Conservation (phyloP, 1,140 invertebrate species). For the Tyrophagus putrescentiae region DNA sequence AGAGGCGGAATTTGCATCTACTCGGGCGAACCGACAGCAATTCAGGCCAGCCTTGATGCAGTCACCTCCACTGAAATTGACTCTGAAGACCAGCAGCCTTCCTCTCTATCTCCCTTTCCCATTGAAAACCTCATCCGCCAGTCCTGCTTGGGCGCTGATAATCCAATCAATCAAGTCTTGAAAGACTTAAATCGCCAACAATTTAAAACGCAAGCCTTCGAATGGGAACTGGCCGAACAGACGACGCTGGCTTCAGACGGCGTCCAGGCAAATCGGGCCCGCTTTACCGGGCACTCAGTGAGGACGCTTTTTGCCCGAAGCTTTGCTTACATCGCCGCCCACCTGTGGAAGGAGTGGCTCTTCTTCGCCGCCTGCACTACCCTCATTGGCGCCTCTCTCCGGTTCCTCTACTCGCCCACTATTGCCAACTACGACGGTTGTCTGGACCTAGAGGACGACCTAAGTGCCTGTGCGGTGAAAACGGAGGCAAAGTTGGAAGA, state of each 20-base stretch:
- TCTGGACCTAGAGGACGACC: constrained; percentile 3
- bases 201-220: neutral
- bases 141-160: neutral
- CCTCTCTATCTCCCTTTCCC: neutral
- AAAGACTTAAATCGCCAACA: neutral
- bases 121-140: neutral
- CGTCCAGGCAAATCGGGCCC: neutral
- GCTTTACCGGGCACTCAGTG: neutral
- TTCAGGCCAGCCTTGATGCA: neutral
- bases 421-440: neutral
- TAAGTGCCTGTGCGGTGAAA: neutral
- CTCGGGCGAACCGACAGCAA: constrained; percentile 2
- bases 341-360: neutral
- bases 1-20: constrained; percentile 17
- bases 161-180: neutral
- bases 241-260: neutral
- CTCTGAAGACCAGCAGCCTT: neutral
- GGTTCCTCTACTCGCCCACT: neutral
- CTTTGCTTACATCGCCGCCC: neutral
- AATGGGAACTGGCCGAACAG: neutral
- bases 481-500: neutral
- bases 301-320: neutral
- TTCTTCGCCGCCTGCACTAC: neutral
- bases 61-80: neutral
- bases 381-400: neutral